Base-by-base conservation (phyloP, 2,113 vertebrate genomes). In the Nanorana parkeri region DNA sequence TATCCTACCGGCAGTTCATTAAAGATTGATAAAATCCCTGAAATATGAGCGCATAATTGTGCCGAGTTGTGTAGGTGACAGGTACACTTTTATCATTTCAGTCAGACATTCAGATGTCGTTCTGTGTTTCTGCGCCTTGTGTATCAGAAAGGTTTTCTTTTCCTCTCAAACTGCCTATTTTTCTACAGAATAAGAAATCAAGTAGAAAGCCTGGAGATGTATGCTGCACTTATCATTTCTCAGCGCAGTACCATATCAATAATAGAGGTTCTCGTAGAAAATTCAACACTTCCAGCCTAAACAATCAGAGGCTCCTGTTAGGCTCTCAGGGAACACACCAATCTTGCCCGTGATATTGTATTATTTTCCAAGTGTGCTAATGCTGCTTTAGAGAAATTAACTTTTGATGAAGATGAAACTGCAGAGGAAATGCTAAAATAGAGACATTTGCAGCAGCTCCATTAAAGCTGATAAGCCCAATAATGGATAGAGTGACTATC, bases 181-280 rank as follows among this genome's bases (percentile, higher is more conserved):
- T 28, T 77, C 19, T 7, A 24, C 29, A 77, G 41, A 54, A 77
- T 54, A 66, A 54, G 28, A 74, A 77, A 52, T 52, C 64, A 47
- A 17, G 23, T 29, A 52, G 61, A 77, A 61, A 52, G 61, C 24
- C 24, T 29, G 61, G 36, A 52, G 21, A 64, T 47, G 58, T 77
- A 8, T 64, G n/a, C 56, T 51, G 36, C 28, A 77, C 55, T 78
- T 78, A 67, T 78, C 47, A 78, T 78, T 78, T 78, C n/a, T 28
- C 61, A 56, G 63, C 77, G 55, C 24, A 58, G 64, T 67, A 68
- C 47, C 24, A 65, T 77, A 77, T 66, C 75, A 77, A 65, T 67
- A 68, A 78, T 67, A 78, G 26, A 67, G 47, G 64, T 78, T 78
- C 52, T 78, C 51, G 67, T 26, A 36, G 77, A 67, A 66, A 78